These are phyloP conservation scores for Eubasilissa regina DNA, from an alignment of 1,140 invertebrate species.

Conservation along the genomic window DNA sequence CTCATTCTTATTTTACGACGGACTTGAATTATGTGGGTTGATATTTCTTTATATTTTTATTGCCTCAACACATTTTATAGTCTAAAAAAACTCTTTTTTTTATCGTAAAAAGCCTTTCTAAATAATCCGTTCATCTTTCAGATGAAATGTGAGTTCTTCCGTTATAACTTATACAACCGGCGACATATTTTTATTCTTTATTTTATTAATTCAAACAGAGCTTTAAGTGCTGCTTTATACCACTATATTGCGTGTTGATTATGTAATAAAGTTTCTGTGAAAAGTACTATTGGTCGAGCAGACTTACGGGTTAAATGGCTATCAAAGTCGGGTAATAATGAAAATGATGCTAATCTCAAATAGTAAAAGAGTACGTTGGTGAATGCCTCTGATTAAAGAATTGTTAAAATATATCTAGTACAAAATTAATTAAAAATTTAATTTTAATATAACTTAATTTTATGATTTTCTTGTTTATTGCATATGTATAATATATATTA, in stretches of 20 bases:
- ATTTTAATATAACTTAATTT: too few species aligned
- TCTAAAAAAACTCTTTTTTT: constrained; percentile 1
- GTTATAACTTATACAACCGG: background rate
- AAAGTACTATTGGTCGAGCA: constrained; percentile 7
- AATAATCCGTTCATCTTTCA: constrained; percentile 25
- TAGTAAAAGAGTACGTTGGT: too few species aligned
- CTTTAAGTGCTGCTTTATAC: constrained; percentile 14
- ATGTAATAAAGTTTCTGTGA: constrained; percentile 5
- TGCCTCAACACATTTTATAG: constrained; percentile 11
- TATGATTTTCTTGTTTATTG: too few species aligned
- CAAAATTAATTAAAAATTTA: too few species aligned
- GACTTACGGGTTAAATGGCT: background rate
- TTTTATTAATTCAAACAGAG: constrained; percentile 26
- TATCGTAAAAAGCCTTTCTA: constrained; percentile 35
- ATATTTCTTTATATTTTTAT: constrained; percentile 20
- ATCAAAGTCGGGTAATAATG: background rate
- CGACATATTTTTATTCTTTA: constrained; percentile 24
- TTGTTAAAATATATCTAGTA: too few species aligned
- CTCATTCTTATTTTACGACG: constrained; percentile 19
- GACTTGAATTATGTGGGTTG: constrained; percentile 29
- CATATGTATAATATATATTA: too few species aligned
- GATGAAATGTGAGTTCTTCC: constrained; percentile 15
- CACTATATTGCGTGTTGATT: constrained; percentile 28
- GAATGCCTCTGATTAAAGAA: too few species aligned
- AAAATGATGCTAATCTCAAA: background rate